phyloP scores from a whole-genome alignment of 2,888 invertebrate species.

The Nephrotoma flavescens region DNA sequence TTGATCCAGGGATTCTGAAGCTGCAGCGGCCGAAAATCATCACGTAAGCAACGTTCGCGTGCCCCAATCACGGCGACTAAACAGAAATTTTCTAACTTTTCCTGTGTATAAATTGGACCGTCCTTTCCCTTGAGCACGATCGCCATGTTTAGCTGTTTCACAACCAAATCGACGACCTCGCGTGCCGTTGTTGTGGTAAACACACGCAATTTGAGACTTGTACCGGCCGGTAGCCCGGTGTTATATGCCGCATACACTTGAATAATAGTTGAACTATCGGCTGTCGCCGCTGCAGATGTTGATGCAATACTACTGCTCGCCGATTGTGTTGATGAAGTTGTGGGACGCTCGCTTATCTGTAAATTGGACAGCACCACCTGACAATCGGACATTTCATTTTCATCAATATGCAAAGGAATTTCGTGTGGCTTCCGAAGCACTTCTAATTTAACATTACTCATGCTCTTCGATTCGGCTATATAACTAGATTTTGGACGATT shows the following conservation, averaged over 20 bases:
- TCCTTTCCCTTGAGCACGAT: constrained; percentile 72
- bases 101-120: constrained; percentile 72
- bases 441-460: constrained; percentile 43
- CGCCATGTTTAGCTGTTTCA: constrained; percentile 90
- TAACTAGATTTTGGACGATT: constrained; percentile 37
- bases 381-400: constrained; percentile 6
- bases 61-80: constrained; percentile 92
- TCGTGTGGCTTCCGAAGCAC: constrained; percentile 29
- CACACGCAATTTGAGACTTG: constrained; percentile 85
- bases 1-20: constrained; percentile 94
- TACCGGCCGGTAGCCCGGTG: constrained; percentile 83
- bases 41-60: constrained; percentile 80
- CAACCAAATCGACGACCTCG: constrained; percentile 90
- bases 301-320: constrained; percentile 14
- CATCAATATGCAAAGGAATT: constrained; percentile 18
- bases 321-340: constrained; percentile 15
- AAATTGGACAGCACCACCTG: neutral
- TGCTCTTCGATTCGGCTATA: constrained; percentile 43
- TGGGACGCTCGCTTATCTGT: neutral
- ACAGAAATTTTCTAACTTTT: constrained; percentile 77
- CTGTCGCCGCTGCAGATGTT: constrained; percentile 8
- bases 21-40: constrained; percentile 86
- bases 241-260: constrained; percentile 95
- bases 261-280: constrained; percentile 27
- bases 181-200: constrained; percentile 84